Evolutionary conservation across 23 tunicate genomes (phyloP), one percentile per base, ranked within the genome.

Genomic region (Halocynthia roretzi): DNA sequence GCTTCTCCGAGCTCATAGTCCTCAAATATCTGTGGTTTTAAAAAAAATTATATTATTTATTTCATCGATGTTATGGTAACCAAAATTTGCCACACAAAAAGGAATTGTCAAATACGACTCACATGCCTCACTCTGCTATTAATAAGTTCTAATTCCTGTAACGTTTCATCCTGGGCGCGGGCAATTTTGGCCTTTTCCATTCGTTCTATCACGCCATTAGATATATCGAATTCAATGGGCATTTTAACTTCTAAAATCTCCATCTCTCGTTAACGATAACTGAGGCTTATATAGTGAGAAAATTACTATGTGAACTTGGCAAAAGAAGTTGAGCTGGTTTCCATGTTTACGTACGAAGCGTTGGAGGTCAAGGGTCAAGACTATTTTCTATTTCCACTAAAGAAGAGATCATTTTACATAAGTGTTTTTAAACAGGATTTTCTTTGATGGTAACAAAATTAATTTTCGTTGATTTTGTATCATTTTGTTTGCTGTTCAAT

Each of bases 111-210:
- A 57, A 7, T 68, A 7, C 55, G 10, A 44, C 76, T 81, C 52
- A 81, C 85, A 81, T 69, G 68, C n/a, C 76, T 20, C 10, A 87
- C 78, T 62, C 93, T 82, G 52, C 19, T 67, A 17, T 69, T 77
- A 6, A 87, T 87, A 23, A 68, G 82, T 61, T 75, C 61, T 7
- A 87, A 75, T 71, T 87, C 74, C 54, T 87, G 83, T 82, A 63
- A 71, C 8, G 93, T 82, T 71, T 77, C 72, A 18, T 75, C 83
- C 56, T 82, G 83, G 60, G 80, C 67, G 7, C 87, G 80, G n/a
- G 76, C 76, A 40, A 74, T 20, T 74, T 74, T 74, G 17, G 63
- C 19, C 31, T 53, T 74, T 53, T 74, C 23, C 49, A 74, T 20
- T 5, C 56, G 54, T 55, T 74, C 78, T 54, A 74, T 8, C 78